Base-by-base conservation (phyloP, 1,140 invertebrate species). In the Latrodectus geometricus region DNA sequence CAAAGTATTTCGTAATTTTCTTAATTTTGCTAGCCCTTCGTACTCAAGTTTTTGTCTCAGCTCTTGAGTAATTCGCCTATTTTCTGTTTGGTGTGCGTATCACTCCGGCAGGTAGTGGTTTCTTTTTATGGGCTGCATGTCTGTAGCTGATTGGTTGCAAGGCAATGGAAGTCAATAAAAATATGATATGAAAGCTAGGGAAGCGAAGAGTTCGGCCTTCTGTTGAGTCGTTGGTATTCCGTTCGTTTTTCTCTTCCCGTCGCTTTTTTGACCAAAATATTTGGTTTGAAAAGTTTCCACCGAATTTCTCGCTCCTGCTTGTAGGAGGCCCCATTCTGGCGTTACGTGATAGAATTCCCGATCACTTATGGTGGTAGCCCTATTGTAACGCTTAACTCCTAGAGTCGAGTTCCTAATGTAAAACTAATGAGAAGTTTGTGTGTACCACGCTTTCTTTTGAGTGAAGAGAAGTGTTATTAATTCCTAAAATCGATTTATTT, bases 121-220 rank as follows among this genome's bases (percentile, higher is more conserved):
- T 35, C 35, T 35, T 35, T 75, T 75, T 75, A 84, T 75, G 72
- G 65, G 61, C 9, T 61, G 11, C 48, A 15, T 7, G 65, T 65
- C 61, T 48, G 52, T 50, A 69, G 80, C 72, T 83, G 80, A 83
- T 83, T 83, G 80, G 80, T 72, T 81, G 66, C 79, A 15, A 74
- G 80, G 73, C 72, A 76, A 74, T 75, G 72, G 61, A 70, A 74
- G 82, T 84, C 82, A 76, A 84, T 84, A 84, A 84, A 84, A 84
- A 84, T 84, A 84, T 84, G 82, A 76, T 75, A 76, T 84, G 17
- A 21, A n/a, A 66, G 61, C 15, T 20, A 23, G 48, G 14, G 12
- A 20, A 61, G 75, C 9, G 9, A 61, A 4, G 48, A 23, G 54
- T 72, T 49, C 68, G 79, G 52, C 52, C 77, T 66, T 81, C 49